Percentiles rank a stretch among this genome's conserved stretches.
phyloP scores from a whole-genome alignment of 2,888 invertebrate species.

The Girardia tigrina region DNA sequence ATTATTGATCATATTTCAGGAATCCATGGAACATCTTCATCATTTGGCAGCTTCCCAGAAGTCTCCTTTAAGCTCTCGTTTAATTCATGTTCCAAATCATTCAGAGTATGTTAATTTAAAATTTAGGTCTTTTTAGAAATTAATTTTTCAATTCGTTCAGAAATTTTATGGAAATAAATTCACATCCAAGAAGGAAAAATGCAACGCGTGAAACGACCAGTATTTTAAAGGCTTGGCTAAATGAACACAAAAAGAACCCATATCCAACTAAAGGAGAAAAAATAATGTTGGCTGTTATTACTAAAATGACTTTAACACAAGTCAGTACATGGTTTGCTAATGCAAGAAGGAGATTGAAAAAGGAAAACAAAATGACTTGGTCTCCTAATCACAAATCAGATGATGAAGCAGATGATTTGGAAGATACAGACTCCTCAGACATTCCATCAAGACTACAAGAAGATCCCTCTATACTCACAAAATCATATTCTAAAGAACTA shows the following conservation, averaged over 20 bases:
- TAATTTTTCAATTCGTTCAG: slow-evolving; percentile 24
- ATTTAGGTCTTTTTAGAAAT: too few relatives aligned
- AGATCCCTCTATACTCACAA: background rate
- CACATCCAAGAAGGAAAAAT: slow-evolving; percentile 65
- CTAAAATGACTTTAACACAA: slow-evolving; percentile 75
- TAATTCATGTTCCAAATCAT: background rate
- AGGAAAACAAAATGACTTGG: slow-evolving; percentile 96
- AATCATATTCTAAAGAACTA: background rate
- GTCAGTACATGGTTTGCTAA: slow-evolving; percentile 95
- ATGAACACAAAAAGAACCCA: slow-evolving; percentile 87
- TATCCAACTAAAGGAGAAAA: slow-evolving; percentile 90
- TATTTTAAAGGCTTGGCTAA: slow-evolving; percentile 88
- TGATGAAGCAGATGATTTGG: slow-evolving; percentile 17
- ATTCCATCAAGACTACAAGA: background rate
- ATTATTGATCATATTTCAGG: too few relatives aligned
- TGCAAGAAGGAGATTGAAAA: slow-evolving; percentile 76
- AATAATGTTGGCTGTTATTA: slow-evolving; percentile 82
- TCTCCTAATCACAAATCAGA: slow-evolving; percentile 65
- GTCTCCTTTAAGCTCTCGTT: background rate
- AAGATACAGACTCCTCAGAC: background rate
- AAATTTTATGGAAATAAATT: slow-evolving; percentile 27
- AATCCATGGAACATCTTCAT: background rate
- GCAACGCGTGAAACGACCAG: slow-evolving; percentile 91
- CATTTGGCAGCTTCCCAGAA: background rate
- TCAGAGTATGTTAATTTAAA: background rate